Evolutionary conservation across 2,888 invertebrate species (phyloP).

Genomic region (Polyommatus icarus): DNA sequence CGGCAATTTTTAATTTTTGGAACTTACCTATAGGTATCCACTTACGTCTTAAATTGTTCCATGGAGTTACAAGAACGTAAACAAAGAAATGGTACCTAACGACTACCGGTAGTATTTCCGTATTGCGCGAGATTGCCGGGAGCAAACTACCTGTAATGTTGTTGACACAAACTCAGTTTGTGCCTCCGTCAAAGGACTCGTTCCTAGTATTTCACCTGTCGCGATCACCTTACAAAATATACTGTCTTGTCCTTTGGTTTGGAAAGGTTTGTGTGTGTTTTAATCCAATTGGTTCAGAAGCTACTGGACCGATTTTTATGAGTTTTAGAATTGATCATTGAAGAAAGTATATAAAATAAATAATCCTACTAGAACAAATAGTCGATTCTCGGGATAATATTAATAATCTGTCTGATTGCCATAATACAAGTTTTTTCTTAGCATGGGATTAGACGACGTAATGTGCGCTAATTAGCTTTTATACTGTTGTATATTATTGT

Average conservation of each 20-base stretch:
- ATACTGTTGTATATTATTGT: too few relatives aligned
- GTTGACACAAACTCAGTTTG: conserved; percentile 24
- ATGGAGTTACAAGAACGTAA: conserved; percentile 6
- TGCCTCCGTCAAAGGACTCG: conserved; percentile 10
- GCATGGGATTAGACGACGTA: too few relatives aligned
- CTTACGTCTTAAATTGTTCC: background rate
- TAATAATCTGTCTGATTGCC: too few relatives aligned
- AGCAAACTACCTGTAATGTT: conserved; percentile 24
- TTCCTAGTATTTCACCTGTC: background rate
- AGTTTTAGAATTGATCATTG: background rate
- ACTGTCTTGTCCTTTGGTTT: background rate
- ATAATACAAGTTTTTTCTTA: too few relatives aligned
- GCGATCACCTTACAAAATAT: background rate
- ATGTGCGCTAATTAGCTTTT: too few relatives aligned
- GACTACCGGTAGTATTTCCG: conserved; percentile 4
- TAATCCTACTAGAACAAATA: background rate
- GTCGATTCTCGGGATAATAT: background rate
- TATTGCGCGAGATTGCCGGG: background rate
- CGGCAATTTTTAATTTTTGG: too few relatives aligned
- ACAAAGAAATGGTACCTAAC: background rate
- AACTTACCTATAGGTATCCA: background rate
- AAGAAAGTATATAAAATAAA: background rate
- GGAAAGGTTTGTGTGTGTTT: background rate
- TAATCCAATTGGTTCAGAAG: background rate
- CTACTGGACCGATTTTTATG: background rate